Evolutionary conservation across 2,888 invertebrate species (phyloP).

Genomic region (Scotopteryx bipunctaria): DNA sequence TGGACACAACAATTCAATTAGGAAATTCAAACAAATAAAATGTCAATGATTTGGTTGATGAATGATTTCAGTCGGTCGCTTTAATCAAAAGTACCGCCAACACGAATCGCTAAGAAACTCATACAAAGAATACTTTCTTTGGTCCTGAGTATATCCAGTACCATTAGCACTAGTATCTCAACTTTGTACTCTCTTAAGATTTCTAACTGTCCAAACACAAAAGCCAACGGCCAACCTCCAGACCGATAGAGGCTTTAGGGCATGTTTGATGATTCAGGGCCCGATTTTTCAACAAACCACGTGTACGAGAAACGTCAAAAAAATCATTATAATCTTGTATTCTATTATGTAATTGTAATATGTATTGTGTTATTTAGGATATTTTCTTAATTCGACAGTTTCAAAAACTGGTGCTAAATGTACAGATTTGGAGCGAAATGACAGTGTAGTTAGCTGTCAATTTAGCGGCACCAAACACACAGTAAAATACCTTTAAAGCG

Average conservation of each 20-base stretch:
- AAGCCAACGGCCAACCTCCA: no score
- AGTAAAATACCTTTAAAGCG: slow-evolving; percentile 34
- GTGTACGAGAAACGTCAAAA: neutral
- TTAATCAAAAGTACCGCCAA: slow-evolving; percentile 52
- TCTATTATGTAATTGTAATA: no score
- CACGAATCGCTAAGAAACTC: slow-evolving; percentile 41
- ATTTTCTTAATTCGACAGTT: no score
- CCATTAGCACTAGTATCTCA: neutral
- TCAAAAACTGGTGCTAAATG: neutral
- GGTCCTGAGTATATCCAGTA: slow-evolving; percentile 2
- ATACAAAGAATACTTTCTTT: slow-evolving; percentile 32
- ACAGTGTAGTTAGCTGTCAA: slow-evolving; percentile 22
- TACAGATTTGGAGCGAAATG: slow-evolving; percentile 12
- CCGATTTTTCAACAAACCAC: no score
- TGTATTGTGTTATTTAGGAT: no score
- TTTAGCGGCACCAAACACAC: slow-evolving; percentile 53
- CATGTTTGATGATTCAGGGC: no score
- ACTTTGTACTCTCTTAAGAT: no score
- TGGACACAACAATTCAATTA: slow-evolving; percentile 51
- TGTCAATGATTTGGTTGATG: slow-evolving; percentile 57
- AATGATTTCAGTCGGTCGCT: slow-evolving; percentile 50
- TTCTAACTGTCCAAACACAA: neutral
- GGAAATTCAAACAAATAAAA: slow-evolving; percentile 56
- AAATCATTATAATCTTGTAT: no score
- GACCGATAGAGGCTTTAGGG: no score